Base-by-base conservation (phyloP, 2,888 invertebrate genomes). In the Agrotis exclamationis region DNA sequence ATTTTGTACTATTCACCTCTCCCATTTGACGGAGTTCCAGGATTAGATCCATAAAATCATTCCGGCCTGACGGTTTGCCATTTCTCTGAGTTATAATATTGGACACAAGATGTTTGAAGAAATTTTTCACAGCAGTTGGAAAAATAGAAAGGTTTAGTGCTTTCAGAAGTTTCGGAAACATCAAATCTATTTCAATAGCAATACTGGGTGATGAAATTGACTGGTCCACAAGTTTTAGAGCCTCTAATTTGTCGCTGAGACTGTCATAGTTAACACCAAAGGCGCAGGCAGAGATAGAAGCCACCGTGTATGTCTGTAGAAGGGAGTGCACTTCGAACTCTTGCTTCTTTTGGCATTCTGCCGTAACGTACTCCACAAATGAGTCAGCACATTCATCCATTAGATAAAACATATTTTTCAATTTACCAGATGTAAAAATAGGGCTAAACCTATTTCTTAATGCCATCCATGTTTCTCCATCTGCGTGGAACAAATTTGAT, bases 331-430 rank as follows among this genome's bases (percentile, higher is more conserved):
- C 18, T 47, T 90, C 83, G 4, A 87, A 86, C 65, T 91, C 90
- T 1, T 86, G 45, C 1, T 83, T 50, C 3, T 76, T 51, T 1
- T 74, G 54, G 7, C 76, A 72, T 51, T 86, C 18, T 0, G 65
- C 59, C 1, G 77, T 72, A 0, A 92, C 14, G 56, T 89, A 83
- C 0, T 89, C 71, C 1, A 88, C 39, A 48, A 91, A 91, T 13
- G 80, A 74, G 11, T 93, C 86, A 20, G 85, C 88, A 3, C 88
- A 85, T 44, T 91, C 89, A 28, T 75, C 74, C 22, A 94, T 74
- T 28, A 93, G 65, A 74, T 89, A 80, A 24, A 91, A 84, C 93
- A 94, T 93, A 47, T 90, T 91, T 72, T 89, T 93, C n/a, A 93
- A 76, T 83, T 94, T 93, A 4, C 91, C 90, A 0, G 93, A 87